A percentile compares a stretch with the other conserved stretches of the same genome.
Conservation (phyloP, 2,113 vertebrate genomes). For the Mionectes macconnelli region DNA sequence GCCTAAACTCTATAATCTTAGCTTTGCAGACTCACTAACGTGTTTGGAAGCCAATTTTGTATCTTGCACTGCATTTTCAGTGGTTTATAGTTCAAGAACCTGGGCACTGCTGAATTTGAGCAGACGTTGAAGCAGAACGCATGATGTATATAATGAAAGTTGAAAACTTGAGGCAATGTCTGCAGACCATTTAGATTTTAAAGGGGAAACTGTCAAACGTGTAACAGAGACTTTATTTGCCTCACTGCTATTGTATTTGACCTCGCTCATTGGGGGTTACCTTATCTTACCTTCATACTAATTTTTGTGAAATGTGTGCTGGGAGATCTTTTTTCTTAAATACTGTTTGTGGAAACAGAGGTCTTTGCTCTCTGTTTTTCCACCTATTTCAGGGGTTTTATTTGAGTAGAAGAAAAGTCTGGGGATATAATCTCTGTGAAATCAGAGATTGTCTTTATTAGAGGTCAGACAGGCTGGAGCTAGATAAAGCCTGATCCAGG, state of each 20-base stretch:
- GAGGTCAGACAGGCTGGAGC: conserved; percentile 39
- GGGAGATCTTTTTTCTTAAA: background rate
- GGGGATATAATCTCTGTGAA: conserved; percentile 60
- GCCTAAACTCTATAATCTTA: background rate
- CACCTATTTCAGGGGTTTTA: conserved; percentile 30
- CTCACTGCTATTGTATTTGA: conserved; percentile 18
- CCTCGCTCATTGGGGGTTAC: background rate
- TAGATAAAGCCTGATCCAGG: conserved; percentile 40
- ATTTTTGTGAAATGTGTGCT: background rate
- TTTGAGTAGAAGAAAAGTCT: conserved; percentile 9
- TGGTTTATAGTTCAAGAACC: background rate
- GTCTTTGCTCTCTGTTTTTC: background rate
- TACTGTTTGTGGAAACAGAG: background rate
- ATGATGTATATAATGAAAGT: background rate
- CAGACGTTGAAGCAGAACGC: background rate
- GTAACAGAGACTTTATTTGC: conserved; percentile 6
- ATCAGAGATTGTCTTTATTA: conserved; percentile 67
- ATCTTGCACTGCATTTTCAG: background rate
- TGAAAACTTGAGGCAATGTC: background rate
- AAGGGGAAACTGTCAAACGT: background rate
- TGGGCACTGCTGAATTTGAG: background rate
- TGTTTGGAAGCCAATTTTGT: background rate
- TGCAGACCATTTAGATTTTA: background rate
- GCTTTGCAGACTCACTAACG: background rate
- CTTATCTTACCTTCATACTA: background rate